phyloP scores from a whole-genome alignment of 2,113 vertebrate species.

The Paedocypris sp. region DNA sequence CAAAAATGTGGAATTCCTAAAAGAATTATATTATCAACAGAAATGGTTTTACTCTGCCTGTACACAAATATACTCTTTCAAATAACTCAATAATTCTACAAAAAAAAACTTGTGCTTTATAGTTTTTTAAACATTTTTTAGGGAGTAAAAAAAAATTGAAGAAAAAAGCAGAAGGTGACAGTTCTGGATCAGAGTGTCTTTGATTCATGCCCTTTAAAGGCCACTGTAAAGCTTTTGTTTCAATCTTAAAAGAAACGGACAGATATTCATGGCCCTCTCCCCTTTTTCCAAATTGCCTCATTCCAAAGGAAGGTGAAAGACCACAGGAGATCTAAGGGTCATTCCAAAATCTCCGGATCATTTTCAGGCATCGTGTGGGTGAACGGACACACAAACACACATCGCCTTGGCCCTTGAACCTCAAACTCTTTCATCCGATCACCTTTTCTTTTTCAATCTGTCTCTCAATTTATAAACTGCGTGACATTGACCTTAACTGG shows the following conservation, averaged over 20 bases:
- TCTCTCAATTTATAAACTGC: neutral
- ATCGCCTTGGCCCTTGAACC: neutral
- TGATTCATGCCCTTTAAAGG: constrained; percentile 10
- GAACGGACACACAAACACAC: neutral
- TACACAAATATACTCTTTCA: no score
- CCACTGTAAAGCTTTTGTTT: neutral
- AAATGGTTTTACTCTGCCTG: no score
- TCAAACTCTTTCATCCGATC: neutral
- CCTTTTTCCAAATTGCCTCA: neutral
- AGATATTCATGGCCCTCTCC: neutral
- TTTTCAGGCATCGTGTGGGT: neutral
- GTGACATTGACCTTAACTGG: neutral
- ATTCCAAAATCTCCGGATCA: constrained; percentile 6
- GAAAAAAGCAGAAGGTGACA: constrained; percentile 4
- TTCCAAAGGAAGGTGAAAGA: constrained; percentile 6
- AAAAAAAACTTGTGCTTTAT: no score
- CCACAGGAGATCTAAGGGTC: neutral
- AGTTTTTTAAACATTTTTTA: no score
- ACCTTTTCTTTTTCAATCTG: neutral
- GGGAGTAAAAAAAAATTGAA: no score
- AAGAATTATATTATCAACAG: no score
- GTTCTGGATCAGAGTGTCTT: neutral
- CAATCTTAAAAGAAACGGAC: neutral
- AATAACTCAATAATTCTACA: no score
- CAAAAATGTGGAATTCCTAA: no score